These are phyloP conservation scores for Cherax quadricarinatus DNA, from an alignment of 1,140 invertebrate species.

Conservation along the genomic window DNA sequence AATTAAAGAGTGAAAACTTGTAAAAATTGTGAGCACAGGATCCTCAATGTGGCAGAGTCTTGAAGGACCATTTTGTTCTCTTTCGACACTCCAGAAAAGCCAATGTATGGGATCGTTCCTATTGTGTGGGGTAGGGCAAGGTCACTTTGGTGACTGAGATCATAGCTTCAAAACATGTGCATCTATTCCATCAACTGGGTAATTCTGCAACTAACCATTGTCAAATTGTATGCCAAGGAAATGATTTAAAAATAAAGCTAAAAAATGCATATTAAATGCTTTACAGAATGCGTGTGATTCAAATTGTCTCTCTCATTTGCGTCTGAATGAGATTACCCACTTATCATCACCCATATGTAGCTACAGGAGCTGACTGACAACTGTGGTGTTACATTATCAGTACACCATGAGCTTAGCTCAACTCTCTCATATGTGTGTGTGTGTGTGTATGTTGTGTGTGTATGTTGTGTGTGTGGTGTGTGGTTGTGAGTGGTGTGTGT, in stretches of 20 bases:
- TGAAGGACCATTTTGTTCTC: background rate
- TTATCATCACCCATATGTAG: too few species aligned
- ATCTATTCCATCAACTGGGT: conserved; percentile 3
- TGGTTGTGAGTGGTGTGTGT: too few species aligned
- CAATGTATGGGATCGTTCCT: background rate
- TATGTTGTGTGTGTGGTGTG: too few species aligned
- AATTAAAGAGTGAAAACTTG: background rate
- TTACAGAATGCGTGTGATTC: background rate
- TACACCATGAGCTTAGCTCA: too few species aligned
- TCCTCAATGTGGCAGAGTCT: background rate
- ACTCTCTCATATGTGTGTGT: too few species aligned
- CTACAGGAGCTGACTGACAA: too few species aligned
- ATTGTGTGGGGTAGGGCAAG: background rate
- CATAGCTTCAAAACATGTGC: background rate
- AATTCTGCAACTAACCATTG: conserved; percentile 5
- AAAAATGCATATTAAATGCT: background rate
- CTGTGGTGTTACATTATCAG: too few species aligned
- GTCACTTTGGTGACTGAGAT: conserved; percentile 4
- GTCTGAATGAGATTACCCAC: background rate
- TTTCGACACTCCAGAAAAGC: background rate
- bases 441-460: too few species aligned
- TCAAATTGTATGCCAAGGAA: background rate
- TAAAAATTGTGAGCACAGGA: background rate
- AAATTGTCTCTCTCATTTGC: too few species aligned
- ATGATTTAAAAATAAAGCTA: background rate